Evolutionary conservation across 2,113 vertebrate species (phyloP), one percentile per base, ranked within the genome.

Genomic region (Cyanoramphus novaezelandiae): DNA sequence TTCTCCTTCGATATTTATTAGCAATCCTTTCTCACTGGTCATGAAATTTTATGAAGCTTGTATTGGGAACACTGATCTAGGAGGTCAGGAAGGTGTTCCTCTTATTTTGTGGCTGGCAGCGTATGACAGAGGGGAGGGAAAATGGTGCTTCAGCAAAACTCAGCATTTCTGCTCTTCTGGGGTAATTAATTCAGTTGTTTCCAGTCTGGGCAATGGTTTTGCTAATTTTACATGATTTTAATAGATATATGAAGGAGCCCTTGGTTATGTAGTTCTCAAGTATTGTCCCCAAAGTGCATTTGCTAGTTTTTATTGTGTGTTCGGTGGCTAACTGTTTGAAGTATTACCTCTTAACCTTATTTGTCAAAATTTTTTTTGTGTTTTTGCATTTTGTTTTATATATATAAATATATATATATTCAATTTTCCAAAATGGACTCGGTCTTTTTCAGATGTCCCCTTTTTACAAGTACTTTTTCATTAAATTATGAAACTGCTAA

Each of bases 391-490:
- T 97, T 98, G 97, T 98, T 97, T 97, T 97, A 88, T 95, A 95
- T 95, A 96, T 95, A 96, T 88, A 96, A 64, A 95, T 82, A 97
- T 81, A 97, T 94, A 97, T 94, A 95, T 96, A 97, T 98, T 95
- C 97, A 97, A 94, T 98, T 98, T 98, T 98, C 94, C 97, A 98
- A 98, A 94, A 98, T 92, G 96, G 98, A 97, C 88, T 97, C 94
- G 28, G 95, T 98, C 98, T 98, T 98, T 98, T 98, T 97, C 97
- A 98, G 96, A 98, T 98, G 95, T 98, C 97, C 97, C 97, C 97
- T 98, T 98, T 98, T 98, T 98, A 98, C 98, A 98, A 97, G 96
- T 97, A 98, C 97, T 98, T 98, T 98, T 98, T 97, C 98, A 98
- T 98, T 98, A 98, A 98, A 98, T 98, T 98, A 98, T 98, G 97